Evolutionary conservation across 2,113 vertebrate species (phyloP), one percentile per base, ranked within the genome.

Genomic region (Mixornis gularis): DNA sequence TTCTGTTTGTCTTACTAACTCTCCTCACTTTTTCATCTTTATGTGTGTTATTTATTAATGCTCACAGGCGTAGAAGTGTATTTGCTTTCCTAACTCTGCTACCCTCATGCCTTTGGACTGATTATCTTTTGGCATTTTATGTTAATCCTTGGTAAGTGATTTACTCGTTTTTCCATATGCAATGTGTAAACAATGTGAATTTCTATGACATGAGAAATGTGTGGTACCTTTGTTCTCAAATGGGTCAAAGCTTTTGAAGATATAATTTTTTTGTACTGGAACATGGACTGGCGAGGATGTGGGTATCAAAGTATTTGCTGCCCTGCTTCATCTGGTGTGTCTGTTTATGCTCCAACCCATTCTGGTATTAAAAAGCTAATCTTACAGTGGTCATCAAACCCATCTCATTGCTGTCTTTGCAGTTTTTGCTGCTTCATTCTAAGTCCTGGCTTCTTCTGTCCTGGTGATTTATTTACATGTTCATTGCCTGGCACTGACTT

Each of bases 121-220:
- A 99, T 98, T 99, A 99, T 99, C 99, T 99, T 98, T 99, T 99
- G 99, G 99, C 99, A 98, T 99, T 99, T 99, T 99, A 99, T 99
- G 99, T 99, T 99, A 99, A 99, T 98, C 99, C 99, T 96, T 99
- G 99, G 99, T 99, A 99, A 99, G 99, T 99, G 98, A 97, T 86
- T 91, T 96, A 65, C 87, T 93, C 88, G 81, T 94, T 95, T 97
- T 87, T 85, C 82, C 93, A 97, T 96, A 90, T 94, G 87, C 84
- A 77, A 40, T 91, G 49, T 95, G 63, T 97, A 62, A 94, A 51
- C 44, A 84, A 49, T 96, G 86, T 93, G 90, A 89, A 64, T 87
- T 94, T 93, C 25, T 81, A 90, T 81, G 91, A 82, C 83, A 49
- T 79, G 36, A 90, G 71, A 87, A 92, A 51, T 55, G 76, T 79